A percentile compares a stretch with the other conserved stretches of the same genome.
Evolutionary conservation across 2,888 invertebrate species (phyloP).

Genomic region (Stramonita haemastoma): DNA sequence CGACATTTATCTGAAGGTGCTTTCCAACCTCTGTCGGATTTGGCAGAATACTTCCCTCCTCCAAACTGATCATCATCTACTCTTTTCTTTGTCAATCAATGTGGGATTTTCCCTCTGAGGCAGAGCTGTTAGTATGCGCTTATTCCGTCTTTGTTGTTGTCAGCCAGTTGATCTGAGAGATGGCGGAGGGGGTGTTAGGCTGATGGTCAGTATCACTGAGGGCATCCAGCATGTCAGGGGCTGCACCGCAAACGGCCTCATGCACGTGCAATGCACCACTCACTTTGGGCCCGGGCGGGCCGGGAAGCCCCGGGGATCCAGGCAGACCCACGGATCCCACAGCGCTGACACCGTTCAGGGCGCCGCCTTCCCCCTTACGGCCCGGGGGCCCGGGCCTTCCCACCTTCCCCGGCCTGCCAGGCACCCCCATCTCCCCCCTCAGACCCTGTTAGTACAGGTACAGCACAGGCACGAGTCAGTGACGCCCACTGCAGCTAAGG

Average conservation of each 20-base stretch:
- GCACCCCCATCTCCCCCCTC: conserved; percentile 55
- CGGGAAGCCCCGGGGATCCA: conserved; percentile 46
- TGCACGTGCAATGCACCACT: conserved; percentile 46
- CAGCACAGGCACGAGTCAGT: conserved; percentile 25
- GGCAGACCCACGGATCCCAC: conserved; percentile 33
- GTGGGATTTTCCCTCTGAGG: too few species aligned
- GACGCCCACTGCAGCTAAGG: not conserved
- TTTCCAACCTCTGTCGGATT: too few species aligned
- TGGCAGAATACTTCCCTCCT: too few species aligned
- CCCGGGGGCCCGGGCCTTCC: conserved; percentile 54
- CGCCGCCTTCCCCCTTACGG: conserved; percentile 61
- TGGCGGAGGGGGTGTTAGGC: not conserved
- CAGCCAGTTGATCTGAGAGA: not conserved
- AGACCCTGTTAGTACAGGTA: conserved; percentile 52
- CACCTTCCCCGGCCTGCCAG: conserved; percentile 52
- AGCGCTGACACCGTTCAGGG: conserved; percentile 88
- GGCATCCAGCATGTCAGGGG: not conserved
- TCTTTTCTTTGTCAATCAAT: too few species aligned
- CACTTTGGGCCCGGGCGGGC: conserved; percentile 52
- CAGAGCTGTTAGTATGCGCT: too few species aligned
- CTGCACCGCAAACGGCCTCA: not conserved
- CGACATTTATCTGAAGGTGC: too few species aligned
- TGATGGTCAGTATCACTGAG: not conserved
- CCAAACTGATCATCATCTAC: too few species aligned
- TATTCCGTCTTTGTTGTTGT: not conserved